Percentiles rank a stretch among this genome's conserved stretches.
phyloP scores from a whole-genome alignment of 2,797 vertebrate genomes.

The Echiichthys vipera region DNA sequence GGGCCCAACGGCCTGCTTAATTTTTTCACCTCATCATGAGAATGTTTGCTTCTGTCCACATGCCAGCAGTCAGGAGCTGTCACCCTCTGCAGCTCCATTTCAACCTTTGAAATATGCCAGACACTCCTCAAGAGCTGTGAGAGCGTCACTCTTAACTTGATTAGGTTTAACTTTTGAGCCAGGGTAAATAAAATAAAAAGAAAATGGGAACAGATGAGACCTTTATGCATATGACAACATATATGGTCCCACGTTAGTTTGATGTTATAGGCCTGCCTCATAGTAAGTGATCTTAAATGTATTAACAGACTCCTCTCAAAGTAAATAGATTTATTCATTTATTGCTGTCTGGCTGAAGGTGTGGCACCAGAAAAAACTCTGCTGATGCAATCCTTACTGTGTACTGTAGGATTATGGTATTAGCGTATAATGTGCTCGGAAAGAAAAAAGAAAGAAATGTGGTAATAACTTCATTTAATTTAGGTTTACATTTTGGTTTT shows the following conservation, averaged over 20 bases:
- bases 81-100: neutral
- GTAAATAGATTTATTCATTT: neutral
- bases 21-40: conserved; percentile 53
- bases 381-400: neutral
- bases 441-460: neutral
- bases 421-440: neutral
- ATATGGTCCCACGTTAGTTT: neutral
- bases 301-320: neutral
- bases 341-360: neutral
- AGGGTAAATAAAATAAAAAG: neutral
- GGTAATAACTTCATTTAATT: neutral
- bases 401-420: neutral
- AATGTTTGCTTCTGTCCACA: conserved; percentile 47
- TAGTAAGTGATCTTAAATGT: neutral
- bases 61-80: conserved; percentile 4
- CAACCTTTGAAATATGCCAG: conserved; percentile 4
- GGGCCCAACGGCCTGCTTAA: conserved; percentile 81
- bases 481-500: neutral
- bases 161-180: neutral
- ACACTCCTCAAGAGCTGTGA: neutral
- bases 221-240: neutral
- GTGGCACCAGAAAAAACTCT: neutral
- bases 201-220: neutral
- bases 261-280: neutral
- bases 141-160: neutral